Conservation (phyloP, 2,113 vertebrate genomes). For the Deroptyus accipitrinus region DNA sequence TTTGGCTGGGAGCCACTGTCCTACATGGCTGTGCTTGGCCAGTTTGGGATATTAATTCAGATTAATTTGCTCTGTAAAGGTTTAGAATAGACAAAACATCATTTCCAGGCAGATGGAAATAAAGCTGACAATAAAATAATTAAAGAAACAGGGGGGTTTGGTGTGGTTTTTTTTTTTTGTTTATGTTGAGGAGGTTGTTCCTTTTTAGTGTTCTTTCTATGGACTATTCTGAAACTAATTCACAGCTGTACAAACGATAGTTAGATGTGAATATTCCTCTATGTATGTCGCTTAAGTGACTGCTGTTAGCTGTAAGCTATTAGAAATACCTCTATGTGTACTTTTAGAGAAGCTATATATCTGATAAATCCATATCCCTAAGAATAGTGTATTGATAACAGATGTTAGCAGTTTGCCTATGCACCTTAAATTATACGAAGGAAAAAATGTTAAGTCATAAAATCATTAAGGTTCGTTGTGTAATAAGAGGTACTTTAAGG, state of each 20-base stretch:
- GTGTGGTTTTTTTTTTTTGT: background rate
- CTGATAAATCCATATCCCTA: conserved; percentile 18
- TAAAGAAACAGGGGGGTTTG: background rate
- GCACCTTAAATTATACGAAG: conserved; percentile 37
- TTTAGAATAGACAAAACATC: background rate
- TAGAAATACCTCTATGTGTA: background rate
- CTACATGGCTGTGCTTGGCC: background rate
- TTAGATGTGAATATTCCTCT: conserved; percentile 4
- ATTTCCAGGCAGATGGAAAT: background rate
- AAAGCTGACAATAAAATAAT: conserved; percentile 7
- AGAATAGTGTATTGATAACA: conserved; percentile 33
- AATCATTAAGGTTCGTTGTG: conserved; percentile 48
- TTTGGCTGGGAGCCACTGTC: background rate
- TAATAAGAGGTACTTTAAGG: conserved; percentile 41
- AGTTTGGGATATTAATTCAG: background rate
- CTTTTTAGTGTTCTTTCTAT: background rate
- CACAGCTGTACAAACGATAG: background rate
- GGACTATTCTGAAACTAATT: conserved; percentile 24
- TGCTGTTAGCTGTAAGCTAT: background rate
- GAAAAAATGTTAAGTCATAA: conserved; percentile 33
- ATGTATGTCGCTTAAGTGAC: conserved; percentile 13
- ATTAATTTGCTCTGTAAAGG: background rate
- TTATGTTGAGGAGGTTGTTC: background rate
- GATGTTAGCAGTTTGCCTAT: conserved; percentile 13
- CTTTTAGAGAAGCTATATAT: background rate